Base-by-base conservation (phyloP, 2,888 invertebrate genomes). In the Drosophila macrospina region DNA sequence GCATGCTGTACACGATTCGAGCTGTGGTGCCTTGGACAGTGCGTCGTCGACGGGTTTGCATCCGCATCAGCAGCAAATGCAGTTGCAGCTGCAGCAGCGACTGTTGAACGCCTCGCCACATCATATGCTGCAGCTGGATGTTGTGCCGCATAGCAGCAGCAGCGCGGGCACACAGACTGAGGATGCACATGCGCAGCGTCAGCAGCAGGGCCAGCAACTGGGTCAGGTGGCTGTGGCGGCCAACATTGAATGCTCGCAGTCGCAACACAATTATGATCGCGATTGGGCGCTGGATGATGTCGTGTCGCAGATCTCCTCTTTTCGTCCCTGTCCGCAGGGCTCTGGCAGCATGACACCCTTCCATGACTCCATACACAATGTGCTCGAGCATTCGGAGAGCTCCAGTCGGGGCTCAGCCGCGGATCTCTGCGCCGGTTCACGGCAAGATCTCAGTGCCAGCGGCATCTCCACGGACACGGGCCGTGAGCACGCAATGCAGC, bases 181-280 rank as follows among this genome's bases (percentile, higher is more conserved):
- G 51, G 85, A 86, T 47, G 84, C 67, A 89, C 91, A 74, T 84
- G 91, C 51, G 87, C 81, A 72, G 28, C 69, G 73, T 5, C 79
- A 78, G 39, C 84, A 83, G 7, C 74, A 62, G 67, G 83, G 80
- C 5, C 81, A 81, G 34, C 89, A 88, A 42, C 55, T 86, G 47
- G 89, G 90, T 0, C 90, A 90, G 48, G 90, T 90, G 36, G 91
- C 91, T 2, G 93, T 94, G 90, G 93, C 95, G 10, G 95, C 95
- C 39, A 95, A 94, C 90, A 94, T 95, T 74, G 95, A 95, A 80
- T 90, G 90, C 52, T 93, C 93, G 61, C 93, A 93, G 86, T 90
- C 90, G 51, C 93, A 93, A 67, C 90, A 91, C 66, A 91, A 92
- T 65, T 92, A 92, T 65, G 92, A 92, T 56, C 90, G 92, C 10